Percentiles rank a stretch among this genome's conserved stretches.
Conservation (phyloP, 2,113 vertebrate genomes). For the Cavia aperea region DNA sequence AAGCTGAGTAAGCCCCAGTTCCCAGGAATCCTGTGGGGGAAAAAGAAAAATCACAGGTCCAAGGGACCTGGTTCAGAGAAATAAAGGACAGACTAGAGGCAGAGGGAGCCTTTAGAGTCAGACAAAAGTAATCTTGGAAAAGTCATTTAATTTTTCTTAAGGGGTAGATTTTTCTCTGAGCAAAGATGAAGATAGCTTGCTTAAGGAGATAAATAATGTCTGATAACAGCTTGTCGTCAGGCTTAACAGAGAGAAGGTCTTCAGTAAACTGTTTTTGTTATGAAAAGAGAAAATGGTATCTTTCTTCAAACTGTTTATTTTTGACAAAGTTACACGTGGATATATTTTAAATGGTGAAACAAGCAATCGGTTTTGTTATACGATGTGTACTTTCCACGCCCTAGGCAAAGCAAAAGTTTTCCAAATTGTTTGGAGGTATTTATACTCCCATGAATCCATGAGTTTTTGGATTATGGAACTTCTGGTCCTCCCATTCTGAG, state of each 20-base stretch:
- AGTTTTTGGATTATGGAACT: slow-evolving; percentile 10
- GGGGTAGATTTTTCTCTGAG: background rate
- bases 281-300: background rate
- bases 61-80: background rate
- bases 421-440: background rate
- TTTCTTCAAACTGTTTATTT: slow-evolving; percentile 19
- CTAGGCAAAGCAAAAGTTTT: background rate
- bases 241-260: background rate
- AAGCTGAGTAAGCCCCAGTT: background rate
- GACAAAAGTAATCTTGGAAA: background rate
- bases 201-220: background rate
- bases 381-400: background rate
- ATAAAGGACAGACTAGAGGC: background rate
- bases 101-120: background rate
- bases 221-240: background rate
- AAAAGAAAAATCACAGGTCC: background rate
- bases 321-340: background rate
- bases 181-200: background rate
- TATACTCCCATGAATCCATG: background rate
- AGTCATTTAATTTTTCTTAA: background rate
- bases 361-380: background rate
- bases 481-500: background rate
- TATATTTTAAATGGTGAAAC: background rate
- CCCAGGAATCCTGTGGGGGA: background rate
- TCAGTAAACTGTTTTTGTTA: slow-evolving; percentile 9